phyloP scores from a whole-genome alignment of 2,113 vertebrate genomes.

The Craseonycteris thonglongyai region DNA sequence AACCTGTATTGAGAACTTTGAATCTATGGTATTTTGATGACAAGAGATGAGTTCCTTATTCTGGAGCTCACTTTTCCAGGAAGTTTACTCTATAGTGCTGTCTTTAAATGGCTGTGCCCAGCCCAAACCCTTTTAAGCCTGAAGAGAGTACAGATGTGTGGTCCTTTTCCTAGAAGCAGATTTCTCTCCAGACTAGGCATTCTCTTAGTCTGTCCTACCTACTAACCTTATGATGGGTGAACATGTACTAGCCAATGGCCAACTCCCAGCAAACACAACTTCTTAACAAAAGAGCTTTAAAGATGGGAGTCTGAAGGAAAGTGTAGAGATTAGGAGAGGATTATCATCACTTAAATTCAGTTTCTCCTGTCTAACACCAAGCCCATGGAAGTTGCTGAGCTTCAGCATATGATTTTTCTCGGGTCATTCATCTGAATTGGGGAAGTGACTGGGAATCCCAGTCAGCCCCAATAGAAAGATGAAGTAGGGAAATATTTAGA shows the following conservation, averaged over 20 bases:
- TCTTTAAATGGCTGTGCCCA: not conserved
- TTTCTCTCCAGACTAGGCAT: conserved; percentile 10
- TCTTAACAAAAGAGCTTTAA: conserved; percentile 11
- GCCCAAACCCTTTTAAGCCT: not conserved
- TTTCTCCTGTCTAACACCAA: not conserved
- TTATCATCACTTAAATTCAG: not conserved
- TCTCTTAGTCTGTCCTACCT: conserved; percentile 15
- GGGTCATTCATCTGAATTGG: not conserved
- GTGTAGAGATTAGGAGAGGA: not conserved
- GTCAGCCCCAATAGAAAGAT: not conserved
- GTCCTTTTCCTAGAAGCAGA: not conserved
- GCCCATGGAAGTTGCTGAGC: not conserved
- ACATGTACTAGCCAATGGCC: not conserved
- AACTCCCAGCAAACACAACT: conserved; percentile 19
- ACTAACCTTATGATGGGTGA: not conserved
- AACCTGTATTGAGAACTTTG: not conserved
- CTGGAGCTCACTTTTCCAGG: not conserved
- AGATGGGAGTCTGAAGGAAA: not conserved
- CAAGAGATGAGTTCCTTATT: not conserved
- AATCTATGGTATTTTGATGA: conserved; percentile 22
- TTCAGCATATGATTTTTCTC: not conserved
- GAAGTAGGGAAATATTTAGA: not conserved
- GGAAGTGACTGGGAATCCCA: not conserved
- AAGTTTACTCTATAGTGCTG: not conserved
- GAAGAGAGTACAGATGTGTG: not conserved